Evolutionary conservation across 2,797 vertebrate species (phyloP).

Genomic region (Lates japonicus): DNA sequence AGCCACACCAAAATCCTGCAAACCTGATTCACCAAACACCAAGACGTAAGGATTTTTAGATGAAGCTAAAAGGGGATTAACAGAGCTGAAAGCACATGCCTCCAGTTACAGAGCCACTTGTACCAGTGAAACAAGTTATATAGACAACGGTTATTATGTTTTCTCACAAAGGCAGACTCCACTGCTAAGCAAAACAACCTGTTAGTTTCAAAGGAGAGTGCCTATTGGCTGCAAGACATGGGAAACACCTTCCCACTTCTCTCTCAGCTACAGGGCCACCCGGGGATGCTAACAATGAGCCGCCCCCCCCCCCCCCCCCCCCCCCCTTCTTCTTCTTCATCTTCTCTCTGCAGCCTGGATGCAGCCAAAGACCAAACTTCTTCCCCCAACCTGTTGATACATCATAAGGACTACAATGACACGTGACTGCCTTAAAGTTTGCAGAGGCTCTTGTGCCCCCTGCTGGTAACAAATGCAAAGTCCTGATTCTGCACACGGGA

Average conservation of each 20-base stretch:
- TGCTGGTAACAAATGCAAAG: conserved; percentile 49
- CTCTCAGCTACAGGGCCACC: conserved; percentile 5
- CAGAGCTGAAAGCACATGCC: conserved; percentile 2
- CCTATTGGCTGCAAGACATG: conserved; percentile 4
- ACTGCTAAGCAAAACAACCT: conserved; percentile 30
- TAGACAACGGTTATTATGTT: conserved; percentile 25
- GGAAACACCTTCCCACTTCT: conserved; percentile 38
- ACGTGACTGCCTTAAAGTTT: not conserved
- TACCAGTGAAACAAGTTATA: conserved; percentile 3
- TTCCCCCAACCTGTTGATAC: conserved; percentile 43
- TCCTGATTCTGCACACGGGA: not conserved
- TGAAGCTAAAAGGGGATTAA: conserved; percentile 47
- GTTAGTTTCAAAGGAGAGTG: not conserved
- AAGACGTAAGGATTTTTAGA: conserved; percentile 23
- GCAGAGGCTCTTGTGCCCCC: conserved; percentile 54
- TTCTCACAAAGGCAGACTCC: conserved; percentile 1
- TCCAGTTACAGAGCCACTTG: not conserved
- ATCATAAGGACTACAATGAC: conserved; percentile 6
- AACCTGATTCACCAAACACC: conserved; percentile 37
- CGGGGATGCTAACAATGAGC: not conserved
- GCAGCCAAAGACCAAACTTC: conserved; percentile 24
- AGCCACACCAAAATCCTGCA: conserved; percentile 38
- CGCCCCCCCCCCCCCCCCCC: not conserved
- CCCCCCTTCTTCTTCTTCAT: not conserved
- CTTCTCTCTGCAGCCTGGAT: conserved; percentile 9